Conservation (phyloP, 1,140 invertebrate genomes). For the Oscheius sp. region DNA sequence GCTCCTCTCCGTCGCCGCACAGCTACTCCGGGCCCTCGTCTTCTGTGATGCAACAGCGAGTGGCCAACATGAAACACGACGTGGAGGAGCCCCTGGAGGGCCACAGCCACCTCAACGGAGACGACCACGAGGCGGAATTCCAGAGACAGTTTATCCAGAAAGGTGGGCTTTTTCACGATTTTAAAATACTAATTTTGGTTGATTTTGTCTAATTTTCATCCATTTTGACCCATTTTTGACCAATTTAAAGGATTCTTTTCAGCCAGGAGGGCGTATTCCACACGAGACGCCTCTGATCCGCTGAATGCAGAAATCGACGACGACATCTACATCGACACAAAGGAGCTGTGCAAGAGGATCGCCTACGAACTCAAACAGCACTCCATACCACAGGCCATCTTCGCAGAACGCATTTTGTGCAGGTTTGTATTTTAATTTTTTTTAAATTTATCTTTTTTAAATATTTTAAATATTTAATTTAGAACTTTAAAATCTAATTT, state of each 20-base stretch:
- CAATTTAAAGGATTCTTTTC: no score
- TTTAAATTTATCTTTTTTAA: no score
- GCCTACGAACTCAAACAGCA: conserved; percentile 60
- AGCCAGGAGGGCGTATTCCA: conserved; percentile 46
- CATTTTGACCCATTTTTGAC: neutral
- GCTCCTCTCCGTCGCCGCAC: conserved; percentile 15
- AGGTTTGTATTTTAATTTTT: conserved; percentile 37
- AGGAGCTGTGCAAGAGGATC: conserved; percentile 60
- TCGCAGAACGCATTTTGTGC: conserved; percentile 59
- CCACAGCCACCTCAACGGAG: neutral
- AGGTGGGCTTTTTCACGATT: neutral
- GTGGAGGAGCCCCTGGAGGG: neutral
- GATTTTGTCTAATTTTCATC: neutral
- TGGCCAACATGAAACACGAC: conserved; percentile 18
- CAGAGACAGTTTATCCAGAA: neutral
- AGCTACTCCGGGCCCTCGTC: conserved; percentile 22
- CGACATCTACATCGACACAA: conserved; percentile 61
- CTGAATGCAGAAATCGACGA: conserved; percentile 60
- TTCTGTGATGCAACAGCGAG: conserved; percentile 8
- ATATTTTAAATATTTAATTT: no score
- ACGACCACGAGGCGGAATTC: neutral
- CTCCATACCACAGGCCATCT: conserved; percentile 61
- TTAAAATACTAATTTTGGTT: neutral
- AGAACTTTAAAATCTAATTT: no score
- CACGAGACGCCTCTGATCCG: conserved; percentile 51